Evolutionary conservation across 2,888 invertebrate genomes (phyloP).

Genomic region (Andrena fulva): DNA sequence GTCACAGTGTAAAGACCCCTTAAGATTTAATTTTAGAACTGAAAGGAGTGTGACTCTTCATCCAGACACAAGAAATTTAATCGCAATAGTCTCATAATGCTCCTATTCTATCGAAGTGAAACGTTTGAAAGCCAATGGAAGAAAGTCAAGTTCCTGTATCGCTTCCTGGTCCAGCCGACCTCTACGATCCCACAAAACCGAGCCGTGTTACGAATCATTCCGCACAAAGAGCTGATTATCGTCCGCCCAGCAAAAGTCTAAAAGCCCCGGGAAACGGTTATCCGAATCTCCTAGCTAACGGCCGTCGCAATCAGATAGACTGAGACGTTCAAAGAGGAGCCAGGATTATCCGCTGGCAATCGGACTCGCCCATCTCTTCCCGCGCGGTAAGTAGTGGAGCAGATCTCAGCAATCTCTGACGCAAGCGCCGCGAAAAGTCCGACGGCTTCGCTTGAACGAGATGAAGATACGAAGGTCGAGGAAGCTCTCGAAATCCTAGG

Average conservation of each 20-base stretch:
- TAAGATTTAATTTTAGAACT: too few relatives aligned
- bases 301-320: constrained; percentile 50
- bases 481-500: constrained; percentile 39
- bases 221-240: constrained; percentile 1
- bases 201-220: not conserved
- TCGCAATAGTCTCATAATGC: not conserved
- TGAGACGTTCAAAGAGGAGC: constrained; percentile 36
- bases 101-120: not conserved
- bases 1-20: too few relatives aligned
- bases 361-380: constrained; percentile 44
- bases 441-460: constrained; percentile 52
- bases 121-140: not conserved
- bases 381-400: constrained; percentile 10
- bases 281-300: constrained; percentile 17
- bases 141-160: not conserved
- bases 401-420: constrained; percentile 59
- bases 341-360: constrained; percentile 56
- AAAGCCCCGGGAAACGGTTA: constrained; percentile 29
- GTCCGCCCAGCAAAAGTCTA: constrained; percentile 17
- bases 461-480: constrained; percentile 70
- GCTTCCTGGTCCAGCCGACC: not conserved
- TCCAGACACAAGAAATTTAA: too few relatives aligned
- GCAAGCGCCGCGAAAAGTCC: constrained; percentile 72
- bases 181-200: not conserved
- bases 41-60: too few relatives aligned